Base-by-base conservation (phyloP, 1,140 invertebrate species). In the Megathymus violae region DNA sequence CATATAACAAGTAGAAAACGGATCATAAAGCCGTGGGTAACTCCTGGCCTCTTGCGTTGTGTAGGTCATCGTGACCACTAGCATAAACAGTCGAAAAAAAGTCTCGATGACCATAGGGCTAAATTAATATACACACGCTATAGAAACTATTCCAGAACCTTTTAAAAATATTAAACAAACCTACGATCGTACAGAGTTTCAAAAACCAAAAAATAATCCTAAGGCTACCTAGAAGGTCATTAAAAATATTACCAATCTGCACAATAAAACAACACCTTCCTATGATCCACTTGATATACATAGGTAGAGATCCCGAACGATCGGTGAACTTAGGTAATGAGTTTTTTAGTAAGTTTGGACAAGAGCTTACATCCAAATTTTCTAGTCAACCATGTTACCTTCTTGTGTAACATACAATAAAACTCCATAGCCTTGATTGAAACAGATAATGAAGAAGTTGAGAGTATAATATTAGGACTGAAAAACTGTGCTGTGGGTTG, bases 11-110 rank as follows among this genome's bases (percentile, higher is more conserved):
- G 63, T 54, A 60, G 36, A 27, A 16, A 52, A n/a, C 46, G 54
- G 14, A 66, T 66, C 7, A 60, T 66, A 46, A 66, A 61, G 44
- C 69, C 69, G 3, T 75, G 72, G 72, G 65, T 75, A 9, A 70
- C 72, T 0, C 44, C 66, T n/a, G 69, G 72, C 14, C 22, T 75
- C 9, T 10, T 71, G 6, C 16, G 66, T 7, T 72, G 69, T 63
- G 65, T 72, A 22, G 50, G 59, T 51, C 36, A 69, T 25, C 40
- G 67, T n/a, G 54, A 71, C 22, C 66, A 41, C 19, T 17, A 67
- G 4, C 58, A 69, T 50, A 71, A 64, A 62, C 44, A n/a, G 59
- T 27, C 46, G 36, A 50, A 66, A 69, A 62, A 64, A 59, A 22
- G 64, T 17, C 60, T 52, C 22, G 34, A 65, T 34, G 56, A 69